Evolutionary conservation across 2,113 vertebrate species (phyloP).

Genomic region (Gnathonemus longibarbis): DNA sequence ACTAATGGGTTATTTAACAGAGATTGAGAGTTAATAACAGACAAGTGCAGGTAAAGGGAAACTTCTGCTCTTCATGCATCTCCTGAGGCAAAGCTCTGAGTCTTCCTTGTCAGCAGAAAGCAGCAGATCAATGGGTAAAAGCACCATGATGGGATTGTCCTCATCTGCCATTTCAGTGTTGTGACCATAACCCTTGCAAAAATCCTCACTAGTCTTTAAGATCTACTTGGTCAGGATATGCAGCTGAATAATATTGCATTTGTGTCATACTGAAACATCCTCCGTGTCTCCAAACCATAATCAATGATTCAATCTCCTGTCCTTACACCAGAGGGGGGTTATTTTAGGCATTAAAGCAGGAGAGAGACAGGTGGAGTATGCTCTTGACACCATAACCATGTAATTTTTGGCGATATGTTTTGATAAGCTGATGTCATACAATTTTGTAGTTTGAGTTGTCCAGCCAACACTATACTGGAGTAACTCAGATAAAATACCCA

Average conservation of each 20-base stretch:
- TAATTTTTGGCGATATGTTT: background rate
- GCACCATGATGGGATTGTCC: background rate
- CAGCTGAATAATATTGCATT: background rate
- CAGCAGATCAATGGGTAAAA: background rate
- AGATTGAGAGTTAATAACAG: background rate
- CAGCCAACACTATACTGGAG: background rate
- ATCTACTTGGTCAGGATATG: background rate
- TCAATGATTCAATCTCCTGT: background rate
- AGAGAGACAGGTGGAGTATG: background rate
- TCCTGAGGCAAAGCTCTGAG: background rate
- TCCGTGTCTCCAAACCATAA: background rate
- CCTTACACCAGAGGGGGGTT: background rate
- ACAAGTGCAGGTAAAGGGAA: background rate
- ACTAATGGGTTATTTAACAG: background rate
- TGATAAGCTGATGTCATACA: background rate
- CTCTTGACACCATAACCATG: background rate
- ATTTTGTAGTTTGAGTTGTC: background rate
- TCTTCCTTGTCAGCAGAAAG: background rate
- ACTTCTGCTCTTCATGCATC: background rate
- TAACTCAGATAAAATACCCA: background rate
- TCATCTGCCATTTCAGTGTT: background rate
- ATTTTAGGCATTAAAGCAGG: background rate
- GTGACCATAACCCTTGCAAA: background rate
- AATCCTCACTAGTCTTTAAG: background rate
- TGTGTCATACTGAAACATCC: background rate